phyloP scores from a whole-genome alignment of 2,113 vertebrate genomes.

The Tylochromis polylepis region DNA sequence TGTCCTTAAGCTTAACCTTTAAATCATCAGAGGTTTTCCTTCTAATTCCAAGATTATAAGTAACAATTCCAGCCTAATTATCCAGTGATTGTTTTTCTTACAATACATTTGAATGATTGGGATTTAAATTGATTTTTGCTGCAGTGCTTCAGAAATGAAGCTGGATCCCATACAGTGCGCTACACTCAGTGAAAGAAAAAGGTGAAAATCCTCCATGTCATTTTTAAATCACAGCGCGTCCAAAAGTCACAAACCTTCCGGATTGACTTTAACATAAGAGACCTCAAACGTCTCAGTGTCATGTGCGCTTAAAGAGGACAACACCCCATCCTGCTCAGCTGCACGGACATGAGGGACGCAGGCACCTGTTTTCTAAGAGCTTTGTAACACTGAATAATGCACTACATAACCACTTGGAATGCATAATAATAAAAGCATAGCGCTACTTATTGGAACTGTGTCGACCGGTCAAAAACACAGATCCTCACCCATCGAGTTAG shows the following conservation, averaged over 20 bases:
- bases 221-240: neutral
- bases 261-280: neutral
- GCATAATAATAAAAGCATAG: neutral
- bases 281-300: neutral
- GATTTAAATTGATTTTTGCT: neutral
- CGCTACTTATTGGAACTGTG: neutral
- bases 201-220: neutral
- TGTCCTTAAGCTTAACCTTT: neutral
- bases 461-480: neutral
- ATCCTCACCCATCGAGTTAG: neutral
- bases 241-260: neutral
- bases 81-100: neutral
- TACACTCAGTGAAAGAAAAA: neutral
- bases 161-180: neutral
- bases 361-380: neutral
- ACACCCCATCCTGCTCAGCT: neutral
- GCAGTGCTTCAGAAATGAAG: neutral
- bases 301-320: neutral
- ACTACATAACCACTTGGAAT: neutral
- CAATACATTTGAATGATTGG: neutral
- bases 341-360: neutral
- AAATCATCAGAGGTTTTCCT: neutral
- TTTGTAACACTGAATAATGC: neutral
- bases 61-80: accelerated
- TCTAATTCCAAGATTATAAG: neutral